Evolutionary conservation across 2,113 vertebrate species (phyloP), one percentile per base, ranked within the genome.

Genomic region (Cryptomyrus ogoouensis): DNA sequence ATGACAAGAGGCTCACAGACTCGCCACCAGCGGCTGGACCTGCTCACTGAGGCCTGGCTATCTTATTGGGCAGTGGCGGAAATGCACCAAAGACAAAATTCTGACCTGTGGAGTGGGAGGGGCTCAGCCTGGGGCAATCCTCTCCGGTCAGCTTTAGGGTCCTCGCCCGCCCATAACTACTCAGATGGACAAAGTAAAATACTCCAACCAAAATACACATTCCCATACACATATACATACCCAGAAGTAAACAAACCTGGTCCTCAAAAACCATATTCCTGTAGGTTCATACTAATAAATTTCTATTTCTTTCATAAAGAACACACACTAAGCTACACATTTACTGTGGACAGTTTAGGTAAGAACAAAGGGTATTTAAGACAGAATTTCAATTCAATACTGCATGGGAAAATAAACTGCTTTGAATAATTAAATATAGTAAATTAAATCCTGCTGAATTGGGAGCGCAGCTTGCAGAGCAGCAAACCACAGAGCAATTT

Each of bases 401-500:
- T 46, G 17, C 46, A 42, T 83, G 70, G 21, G 47, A 56, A 53
- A 80, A 52, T 52, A 50, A 80, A 58, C 39, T 49, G 56, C 21
- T 90, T 90, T 50, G 87, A 50, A 77, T 90, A 88, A 90, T 52
- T 77, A 52, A 85, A 50, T 85, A 47, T n/a, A 21, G 24, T 85
- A 27, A 87, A 87, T 87, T 87, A 53, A 52, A 87, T 88, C 58
- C 39, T 39, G 31, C 50, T 46, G 74, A 56, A 70, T 77, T 49
- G 77, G 77, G 58, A 86, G 84, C 84, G 50, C 89, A 90, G 84
- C 83, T 85, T 90, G 84, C 89, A 44, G 86, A 7, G 66, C 47
- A 80, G 49, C 89, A 80, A 90, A 46, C 62, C 89, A 89, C 49
- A 89, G 90, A 90, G 92, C 92, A 92, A 93, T 91, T 89, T 84